Conservation (phyloP, 2,797 vertebrate species). For the Oophaga sylvatica region DNA sequence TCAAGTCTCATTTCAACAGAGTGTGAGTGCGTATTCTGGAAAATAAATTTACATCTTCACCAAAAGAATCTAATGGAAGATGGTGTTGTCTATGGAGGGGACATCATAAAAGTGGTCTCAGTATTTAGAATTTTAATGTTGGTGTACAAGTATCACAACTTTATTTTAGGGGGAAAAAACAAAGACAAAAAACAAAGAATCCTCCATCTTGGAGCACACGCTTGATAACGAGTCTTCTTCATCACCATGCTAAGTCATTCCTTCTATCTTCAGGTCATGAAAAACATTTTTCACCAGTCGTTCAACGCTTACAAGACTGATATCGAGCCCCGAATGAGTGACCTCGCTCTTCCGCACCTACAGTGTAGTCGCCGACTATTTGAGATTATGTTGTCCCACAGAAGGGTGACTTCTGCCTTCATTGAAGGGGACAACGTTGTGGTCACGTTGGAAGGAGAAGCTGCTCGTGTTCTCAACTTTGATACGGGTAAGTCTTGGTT, state of each 20-base stretch:
- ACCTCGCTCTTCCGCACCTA: slow-evolving; percentile 74
- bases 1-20: too few species aligned
- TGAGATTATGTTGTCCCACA: slow-evolving; percentile 78
- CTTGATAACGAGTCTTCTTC: neutral
- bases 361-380: slow-evolving; percentile 80
- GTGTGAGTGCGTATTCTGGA: too few species aligned
- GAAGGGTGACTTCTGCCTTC: slow-evolving; percentile 75
- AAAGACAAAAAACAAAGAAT: too few species aligned
- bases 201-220: neutral
- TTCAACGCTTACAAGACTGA: slow-evolving; percentile 81
- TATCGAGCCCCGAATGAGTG: slow-evolving; percentile 77
- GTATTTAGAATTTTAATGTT: neutral
- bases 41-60: too few species aligned
- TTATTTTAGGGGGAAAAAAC: too few species aligned
- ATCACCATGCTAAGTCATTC: neutral
- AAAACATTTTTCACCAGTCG: slow-evolving; percentile 82
- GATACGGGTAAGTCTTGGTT: slow-evolving; percentile 74
- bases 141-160: neutral
- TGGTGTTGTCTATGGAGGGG: neutral
- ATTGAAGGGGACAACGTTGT: slow-evolving; percentile 77
- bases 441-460: slow-evolving; percentile 80
- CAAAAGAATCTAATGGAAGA: too few species aligned
- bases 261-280: slow-evolving; percentile 74
- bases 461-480: slow-evolving; percentile 78
- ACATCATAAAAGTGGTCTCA: neutral